Evolutionary conservation across 2,888 invertebrate species (phyloP), one percentile per base, ranked within the genome.

Genomic region (Calliphora vomitoria): DNA sequence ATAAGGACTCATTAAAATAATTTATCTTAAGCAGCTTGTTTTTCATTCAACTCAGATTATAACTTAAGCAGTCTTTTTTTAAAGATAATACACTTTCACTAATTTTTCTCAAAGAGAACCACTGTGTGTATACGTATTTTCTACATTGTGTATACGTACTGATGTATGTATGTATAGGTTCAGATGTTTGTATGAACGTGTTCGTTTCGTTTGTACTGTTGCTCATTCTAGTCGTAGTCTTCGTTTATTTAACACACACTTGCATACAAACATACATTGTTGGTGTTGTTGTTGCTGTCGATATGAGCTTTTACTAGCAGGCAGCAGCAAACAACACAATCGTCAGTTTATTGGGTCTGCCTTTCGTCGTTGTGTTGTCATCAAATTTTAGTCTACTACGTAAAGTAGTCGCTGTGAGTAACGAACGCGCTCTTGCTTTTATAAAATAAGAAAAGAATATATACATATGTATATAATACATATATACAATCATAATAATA

Each of bases 301-400:
- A 25, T 25, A 2, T 25, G 38, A 69, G 74, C 80, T 80, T 85
- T 85, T 85, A 55, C 80, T 71, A 76, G 55, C 68, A 66, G 55
- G 6, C 53, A 53, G 50, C 18, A 31, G n/a, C 5, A 64, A 4
- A 31, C 25, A 44, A 66, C 64, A 80, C 80, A 81, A 53, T 80
- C 80, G 53, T 85, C 85, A 80, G 80, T 75, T 85, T 85, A 58
- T 85, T 81, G 81, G 81, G 75, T 81, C 76, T 81, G 80, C 47
- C 81, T 76, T 79, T 74, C 79, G 60, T 71, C 68, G 58, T 80
- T 85, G 87, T 87, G 78, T 85, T 87, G 87, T 87, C 87, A 87
- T 87, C 82, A 82, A 85, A 82, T 75, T 87, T 83, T 82, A 87
- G 87, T 87, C 82, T 79, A 85, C 87, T 87, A 87, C 87, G 87